phyloP scores from a whole-genome alignment of 2,113 vertebrate genomes.

The Coregonus clupeaformis region DNA sequence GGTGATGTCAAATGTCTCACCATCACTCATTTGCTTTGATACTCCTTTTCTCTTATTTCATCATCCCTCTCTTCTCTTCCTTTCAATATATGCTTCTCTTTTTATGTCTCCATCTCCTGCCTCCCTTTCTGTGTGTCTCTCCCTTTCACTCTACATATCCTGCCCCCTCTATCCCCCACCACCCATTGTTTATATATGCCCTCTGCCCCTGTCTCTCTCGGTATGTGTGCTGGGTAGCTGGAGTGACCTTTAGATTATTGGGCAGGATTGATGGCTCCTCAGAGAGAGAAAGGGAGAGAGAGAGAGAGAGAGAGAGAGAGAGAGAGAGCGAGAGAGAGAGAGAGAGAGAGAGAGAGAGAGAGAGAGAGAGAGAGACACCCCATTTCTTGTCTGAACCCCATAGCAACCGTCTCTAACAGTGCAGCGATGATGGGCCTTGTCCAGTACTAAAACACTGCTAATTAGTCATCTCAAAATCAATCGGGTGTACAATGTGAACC shows the following conservation, averaged over 20 bases:
- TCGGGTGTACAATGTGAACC: conserved; percentile 9
- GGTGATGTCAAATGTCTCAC: neutral
- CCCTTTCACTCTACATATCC: neutral
- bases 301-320: conserved; percentile 11
- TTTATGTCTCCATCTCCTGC: neutral
- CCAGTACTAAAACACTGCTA: conserved; percentile 4
- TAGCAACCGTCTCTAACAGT: neutral
- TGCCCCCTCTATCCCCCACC: neutral
- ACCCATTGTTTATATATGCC: neutral
- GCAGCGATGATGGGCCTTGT: conserved; percentile 16
- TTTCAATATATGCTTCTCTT: neutral
- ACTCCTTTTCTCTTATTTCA: conserved; percentile 6
- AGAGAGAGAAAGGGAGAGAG: conserved; percentile 10
- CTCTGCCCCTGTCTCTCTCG: neutral
- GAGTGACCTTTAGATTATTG: conserved; percentile 50
- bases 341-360: neutral
- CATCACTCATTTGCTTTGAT: neutral
- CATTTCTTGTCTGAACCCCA: conserved; percentile 20
- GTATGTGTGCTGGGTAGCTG: conserved; percentile 7
- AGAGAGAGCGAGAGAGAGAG: neutral
- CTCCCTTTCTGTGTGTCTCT: neutral
- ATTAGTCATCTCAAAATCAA: conserved; percentile 27
- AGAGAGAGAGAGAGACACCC: conserved; percentile 12
- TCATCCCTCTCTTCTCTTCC: conserved; percentile 1
- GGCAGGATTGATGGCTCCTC: conserved; percentile 35